A percentile compares a stretch with the other conserved stretches of the same genome.
Conservation (phyloP, 2,888 invertebrate genomes). For the Harpalus rubripes region DNA sequence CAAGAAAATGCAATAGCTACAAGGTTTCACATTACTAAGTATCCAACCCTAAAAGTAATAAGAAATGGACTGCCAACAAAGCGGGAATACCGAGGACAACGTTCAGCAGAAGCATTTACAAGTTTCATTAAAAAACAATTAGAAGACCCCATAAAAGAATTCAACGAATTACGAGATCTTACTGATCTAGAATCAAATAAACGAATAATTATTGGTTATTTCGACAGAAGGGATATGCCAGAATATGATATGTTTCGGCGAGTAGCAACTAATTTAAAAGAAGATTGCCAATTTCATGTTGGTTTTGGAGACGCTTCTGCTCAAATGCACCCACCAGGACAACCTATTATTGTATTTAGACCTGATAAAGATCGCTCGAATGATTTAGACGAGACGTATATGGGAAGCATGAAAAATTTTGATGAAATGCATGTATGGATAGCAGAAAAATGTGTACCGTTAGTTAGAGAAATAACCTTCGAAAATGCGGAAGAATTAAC, state of each 20-base stretch:
- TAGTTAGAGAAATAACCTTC: constrained; percentile 99
- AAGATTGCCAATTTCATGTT: constrained; percentile 96
- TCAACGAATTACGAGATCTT: constrained; percentile 85
- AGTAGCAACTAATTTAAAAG: constrained; percentile 92
- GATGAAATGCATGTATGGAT: constrained; percentile 95
- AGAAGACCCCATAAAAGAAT: constrained; percentile 91
- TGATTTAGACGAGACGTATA: constrained; percentile 91
- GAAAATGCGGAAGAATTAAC: constrained; percentile 99
- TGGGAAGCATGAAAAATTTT: constrained; percentile 86
- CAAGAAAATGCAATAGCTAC: constrained; percentile 91
- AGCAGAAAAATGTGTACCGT: constrained; percentile 95
- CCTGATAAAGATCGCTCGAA: constrained; percentile 89
- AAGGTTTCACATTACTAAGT: constrained; percentile 97
- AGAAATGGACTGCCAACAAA: constrained; percentile 94
- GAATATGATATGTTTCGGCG: constrained; percentile 90
- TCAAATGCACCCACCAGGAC: constrained; percentile 92
- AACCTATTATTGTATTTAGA: constrained; percentile 90
- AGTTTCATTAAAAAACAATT: constrained; percentile 94
- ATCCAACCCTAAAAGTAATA: constrained; percentile 97
- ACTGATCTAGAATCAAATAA: constrained; percentile 88
- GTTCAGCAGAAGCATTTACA: constrained; percentile 94
- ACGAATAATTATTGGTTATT: constrained; percentile 93
- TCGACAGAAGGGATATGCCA: constrained; percentile 88
- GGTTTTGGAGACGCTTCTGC: constrained; percentile 91
- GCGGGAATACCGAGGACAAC: constrained; percentile 92